phyloP scores from a whole-genome alignment of 2,888 invertebrate genomes.

The Patella caerulea region DNA sequence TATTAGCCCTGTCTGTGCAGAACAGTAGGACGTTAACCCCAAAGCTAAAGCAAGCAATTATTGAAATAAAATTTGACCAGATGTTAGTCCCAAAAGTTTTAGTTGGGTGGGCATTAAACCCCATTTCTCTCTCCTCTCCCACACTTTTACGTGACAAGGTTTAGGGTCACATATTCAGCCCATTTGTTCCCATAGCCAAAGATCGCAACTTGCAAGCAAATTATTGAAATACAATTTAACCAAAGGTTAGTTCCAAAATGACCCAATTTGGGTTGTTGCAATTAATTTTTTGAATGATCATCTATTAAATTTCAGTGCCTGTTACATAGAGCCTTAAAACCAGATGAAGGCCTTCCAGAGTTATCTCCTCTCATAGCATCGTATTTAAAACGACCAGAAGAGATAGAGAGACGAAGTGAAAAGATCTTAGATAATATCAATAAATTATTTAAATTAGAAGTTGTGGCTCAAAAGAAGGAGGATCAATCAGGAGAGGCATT shows the following conservation, averaged over 20 bases:
- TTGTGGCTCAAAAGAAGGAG: conserved; percentile 62
- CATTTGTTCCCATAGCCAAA: too few species aligned
- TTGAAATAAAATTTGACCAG: not conserved
- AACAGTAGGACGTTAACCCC: too few species aligned
- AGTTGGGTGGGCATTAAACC: not conserved
- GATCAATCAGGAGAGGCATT: conserved; percentile 62
- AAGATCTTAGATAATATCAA: conserved; percentile 60
- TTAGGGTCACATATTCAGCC: too few species aligned
- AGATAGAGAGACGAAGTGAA: conserved; percentile 54
- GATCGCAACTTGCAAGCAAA: too few species aligned
- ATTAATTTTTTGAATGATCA: not conserved
- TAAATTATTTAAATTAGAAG: conserved; percentile 64
- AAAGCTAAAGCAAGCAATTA: not conserved
- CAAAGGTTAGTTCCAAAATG: not conserved
- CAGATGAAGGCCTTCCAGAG: conserved; percentile 76
- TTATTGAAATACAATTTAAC: too few species aligned
- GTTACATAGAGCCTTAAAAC: conserved; percentile 76
- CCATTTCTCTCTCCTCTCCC: not conserved
- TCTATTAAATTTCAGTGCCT: conserved; percentile 72
- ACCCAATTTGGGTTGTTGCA: not conserved
- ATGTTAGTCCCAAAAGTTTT: not conserved
- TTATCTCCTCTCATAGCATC: conserved; percentile 67
- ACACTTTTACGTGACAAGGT: not conserved
- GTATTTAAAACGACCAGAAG: conserved; percentile 64
- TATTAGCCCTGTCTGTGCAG: too few species aligned